phyloP scores from a whole-genome alignment of 1,140 invertebrate species.

The Globodera ellingtonae region DNA sequence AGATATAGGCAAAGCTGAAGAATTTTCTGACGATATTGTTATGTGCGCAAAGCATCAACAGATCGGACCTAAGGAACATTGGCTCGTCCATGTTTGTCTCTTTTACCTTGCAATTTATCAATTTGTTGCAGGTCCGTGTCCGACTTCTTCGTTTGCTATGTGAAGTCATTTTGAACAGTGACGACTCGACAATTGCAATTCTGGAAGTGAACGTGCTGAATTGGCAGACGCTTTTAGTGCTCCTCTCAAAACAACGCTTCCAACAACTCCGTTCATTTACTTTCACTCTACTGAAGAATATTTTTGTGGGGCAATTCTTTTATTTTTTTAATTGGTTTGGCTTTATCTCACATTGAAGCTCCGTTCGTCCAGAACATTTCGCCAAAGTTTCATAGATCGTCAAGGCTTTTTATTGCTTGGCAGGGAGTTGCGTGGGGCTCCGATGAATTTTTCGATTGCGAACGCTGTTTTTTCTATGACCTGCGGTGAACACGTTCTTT shows the following conservation, averaged over 20 bases:
- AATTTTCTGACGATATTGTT: neutral
- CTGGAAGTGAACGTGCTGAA: constrained; percentile 43
- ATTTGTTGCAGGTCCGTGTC: constrained; percentile 37
- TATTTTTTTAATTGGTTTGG: no score
- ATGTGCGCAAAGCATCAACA: neutral
- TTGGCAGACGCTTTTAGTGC: constrained; percentile 50
- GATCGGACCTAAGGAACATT: constrained; percentile 27
- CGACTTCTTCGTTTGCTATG: constrained; percentile 39
- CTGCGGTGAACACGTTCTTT: constrained; percentile 47
- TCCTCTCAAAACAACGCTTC: constrained; percentile 48
- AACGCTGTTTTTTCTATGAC: constrained; percentile 51
- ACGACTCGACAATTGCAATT: constrained; percentile 44
- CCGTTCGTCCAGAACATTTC: constrained; percentile 38
- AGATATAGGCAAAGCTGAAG: neutral
- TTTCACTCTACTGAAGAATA: constrained; percentile 47
- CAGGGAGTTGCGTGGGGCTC: constrained; percentile 43
- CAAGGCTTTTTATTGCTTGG: constrained; percentile 45
- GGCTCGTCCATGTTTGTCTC: constrained; percentile 36
- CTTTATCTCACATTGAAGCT: constrained; percentile 30
- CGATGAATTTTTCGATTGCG: constrained; percentile 44
- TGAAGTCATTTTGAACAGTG: constrained; percentile 39
- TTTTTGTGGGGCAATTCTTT: constrained; percentile 41
- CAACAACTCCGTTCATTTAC: constrained; percentile 40
- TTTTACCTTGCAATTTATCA: neutral
- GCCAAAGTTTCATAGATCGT: constrained; percentile 38